Evolutionary conservation across 2,888 invertebrate genomes (phyloP), one percentile per base, ranked within the genome.

Genomic region (Lobophora halterata): DNA sequence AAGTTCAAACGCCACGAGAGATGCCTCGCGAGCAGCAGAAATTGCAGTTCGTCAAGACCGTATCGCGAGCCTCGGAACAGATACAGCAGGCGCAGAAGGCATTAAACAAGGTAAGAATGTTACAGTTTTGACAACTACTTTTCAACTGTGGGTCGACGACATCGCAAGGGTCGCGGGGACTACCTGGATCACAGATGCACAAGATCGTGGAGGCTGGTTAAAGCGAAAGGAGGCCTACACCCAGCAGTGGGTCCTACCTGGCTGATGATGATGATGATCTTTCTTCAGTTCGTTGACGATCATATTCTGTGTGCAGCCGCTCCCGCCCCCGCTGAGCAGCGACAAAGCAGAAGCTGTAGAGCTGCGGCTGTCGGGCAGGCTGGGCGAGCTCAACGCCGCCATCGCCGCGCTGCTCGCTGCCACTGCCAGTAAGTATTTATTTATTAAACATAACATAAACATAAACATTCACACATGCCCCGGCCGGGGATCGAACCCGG

Each of bases 361-460:
- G 6, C 25, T 19, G 0, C 19, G 33, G 5, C 21, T 45, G 18
- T 33, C 45, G 5, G 40, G 26, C 7, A 25, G 33, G 5, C 30
- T 23, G 34, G 49, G 41, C 38, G 36, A 35, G 35, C 26, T 43
- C 1, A 27, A 30, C 32, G 46, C 41, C 10, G 45, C 40, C 14
- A 30, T 40, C 2, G 71, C 69, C 0, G 50, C 60, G 0, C 52
- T 71, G 0, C 39, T 61, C 0, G 33, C 50, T 0, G 64, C 66
- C 5, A 49, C 55, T 5, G 13, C 37, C n/a, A 28, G 41, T 35
- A 11, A 3, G 17, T 21, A 10, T 3, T 17, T 7, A 2, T 17
- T 17, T 6, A 2, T 17, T 3, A 6, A 5, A 3, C n/a, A n/a
- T n/a, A n/a, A n/a, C n/a, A n/a, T n/a, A n/a, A n/a, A n/a, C n/a